Evolutionary conservation across 1,140 invertebrate species (phyloP).

Genomic region (Drosophila pachea): DNA sequence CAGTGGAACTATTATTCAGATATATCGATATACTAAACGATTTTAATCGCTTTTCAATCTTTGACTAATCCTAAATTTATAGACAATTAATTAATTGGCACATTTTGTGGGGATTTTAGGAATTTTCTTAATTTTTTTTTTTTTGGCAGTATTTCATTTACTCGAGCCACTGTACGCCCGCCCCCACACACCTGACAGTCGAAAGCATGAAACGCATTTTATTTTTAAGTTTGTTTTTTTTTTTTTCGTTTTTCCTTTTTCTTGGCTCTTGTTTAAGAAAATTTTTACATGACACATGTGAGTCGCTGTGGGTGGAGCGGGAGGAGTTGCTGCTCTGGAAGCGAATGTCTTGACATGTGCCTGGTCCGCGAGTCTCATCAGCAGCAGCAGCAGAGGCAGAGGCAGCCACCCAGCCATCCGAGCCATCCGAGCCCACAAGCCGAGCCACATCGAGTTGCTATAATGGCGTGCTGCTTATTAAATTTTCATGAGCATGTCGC

Average conservation of each 20-base stretch:
- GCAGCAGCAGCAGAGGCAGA: neutral
- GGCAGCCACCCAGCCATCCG: constrained; percentile 9
- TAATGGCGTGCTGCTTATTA: constrained; percentile 61
- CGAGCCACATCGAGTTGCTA: constrained; percentile 28
- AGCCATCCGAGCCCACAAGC: neutral
- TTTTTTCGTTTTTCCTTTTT: constrained; percentile 7
- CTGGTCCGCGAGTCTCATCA: constrained; percentile 23
- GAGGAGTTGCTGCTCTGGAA: neutral
- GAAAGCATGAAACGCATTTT: constrained; percentile 66
- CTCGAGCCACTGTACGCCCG: constrained; percentile 5
- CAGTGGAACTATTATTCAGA: constrained; percentile 39
- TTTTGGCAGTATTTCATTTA: no score
- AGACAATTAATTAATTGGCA: no score
- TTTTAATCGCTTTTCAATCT: no score
- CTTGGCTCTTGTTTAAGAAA: constrained; percentile 65
- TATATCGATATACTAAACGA: neutral
- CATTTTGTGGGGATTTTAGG: no score
- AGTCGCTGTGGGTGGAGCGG: constrained; percentile 3
- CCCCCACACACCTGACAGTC: constrained; percentile 26
- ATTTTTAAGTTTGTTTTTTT: constrained; percentile 62
- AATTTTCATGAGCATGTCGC: constrained; percentile 66
- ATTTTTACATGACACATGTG: constrained; percentile 72
- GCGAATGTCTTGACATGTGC: constrained; percentile 33
- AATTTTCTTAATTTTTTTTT: no score
- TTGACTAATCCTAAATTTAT: no score